Base-by-base conservation (phyloP, 1,140 invertebrate species). In the Notospermus geniculatus region DNA sequence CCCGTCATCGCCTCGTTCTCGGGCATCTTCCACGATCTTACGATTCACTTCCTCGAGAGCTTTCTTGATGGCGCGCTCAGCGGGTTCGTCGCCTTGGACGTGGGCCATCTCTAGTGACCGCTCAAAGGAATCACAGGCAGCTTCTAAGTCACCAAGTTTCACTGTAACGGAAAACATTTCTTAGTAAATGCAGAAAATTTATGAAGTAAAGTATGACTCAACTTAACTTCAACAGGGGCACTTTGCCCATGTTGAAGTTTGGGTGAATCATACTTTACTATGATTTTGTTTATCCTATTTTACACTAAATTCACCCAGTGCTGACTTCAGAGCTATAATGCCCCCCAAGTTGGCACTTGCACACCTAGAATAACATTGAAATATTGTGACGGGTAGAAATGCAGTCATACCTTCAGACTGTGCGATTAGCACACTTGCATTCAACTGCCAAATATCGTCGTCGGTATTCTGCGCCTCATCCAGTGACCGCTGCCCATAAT, bases 391-490 rank as follows among this genome's bases (percentile, higher is more conserved):
- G n/a, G n/a, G n/a, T n/a, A n/a, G n/a, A n/a, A n/a, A n/a, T n/a
- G n/a, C n/a, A n/a, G n/a, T n/a, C n/a, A n/a, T 61, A 78, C 77
- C 74, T 71, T 80, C 71, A 53, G 75, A 66, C 58, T 82, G 79
- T 15, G 79, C 81, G 28, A 80, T 66, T 1, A 82, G 66, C 17
- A 82, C 76, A 55, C 63, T 70, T 28, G 77, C 76, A 66, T 82
- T 80, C 22, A 83, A 64, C 64, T 76, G 70, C 80, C 80, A 82
- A 0, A 71, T 71, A 17, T 74, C 63, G 63, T 82, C 79, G 39
- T 76, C 72, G 17, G 72, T 74, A 57, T 77, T 73, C 27, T 71
- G 54, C 0, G 80, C 80, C 13, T 71, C 71, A n/a, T 65, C 65
- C 32, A 80, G 64, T 19, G 80, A 78, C 54, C 76, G 77, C 64